These are phyloP conservation scores for Beroe forskalii DNA, from an alignment of 37 sponge, comb jelly and placozoan species.

Conservation along the genomic window DNA sequence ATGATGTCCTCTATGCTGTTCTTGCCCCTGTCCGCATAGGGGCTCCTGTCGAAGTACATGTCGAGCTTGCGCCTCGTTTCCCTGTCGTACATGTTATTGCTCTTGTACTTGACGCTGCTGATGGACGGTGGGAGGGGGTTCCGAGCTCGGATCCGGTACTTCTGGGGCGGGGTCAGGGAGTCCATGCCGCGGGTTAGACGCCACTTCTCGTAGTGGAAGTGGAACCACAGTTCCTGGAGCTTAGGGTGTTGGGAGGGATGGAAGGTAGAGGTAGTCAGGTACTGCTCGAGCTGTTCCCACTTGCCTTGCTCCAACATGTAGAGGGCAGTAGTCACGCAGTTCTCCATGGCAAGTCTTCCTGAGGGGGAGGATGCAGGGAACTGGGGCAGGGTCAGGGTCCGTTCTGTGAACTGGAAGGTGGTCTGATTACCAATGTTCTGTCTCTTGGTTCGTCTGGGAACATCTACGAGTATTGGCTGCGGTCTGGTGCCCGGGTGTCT, in stretches of 20 bases:
- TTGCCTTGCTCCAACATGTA: background rate
- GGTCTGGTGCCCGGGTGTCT: no score
- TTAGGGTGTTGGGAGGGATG: background rate
- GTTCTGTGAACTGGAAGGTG: no score
- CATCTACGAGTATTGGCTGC: no score
- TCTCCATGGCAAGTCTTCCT: no score
- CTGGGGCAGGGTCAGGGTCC: no score
- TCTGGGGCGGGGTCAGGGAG: background rate
- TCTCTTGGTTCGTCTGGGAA: no score
- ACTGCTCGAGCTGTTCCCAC: background rate
- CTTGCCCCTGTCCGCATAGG: background rate
- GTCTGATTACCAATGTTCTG: no score
- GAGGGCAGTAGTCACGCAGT: background rate
- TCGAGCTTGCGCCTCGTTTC: background rate
- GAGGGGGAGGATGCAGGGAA: no score
- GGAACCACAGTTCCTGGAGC: conserved; percentile 17
- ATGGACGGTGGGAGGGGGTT: background rate
- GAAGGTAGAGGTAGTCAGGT: background rate
- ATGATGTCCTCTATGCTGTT: background rate
- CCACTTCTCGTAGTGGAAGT: background rate
- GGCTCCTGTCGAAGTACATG: background rate
- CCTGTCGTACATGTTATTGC: background rate
- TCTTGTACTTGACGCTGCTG: background rate
- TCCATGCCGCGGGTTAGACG: background rate
- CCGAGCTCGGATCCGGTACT: background rate